phyloP scores from a whole-genome alignment of 2,888 invertebrate species.

The Apotomis turbidana region DNA sequence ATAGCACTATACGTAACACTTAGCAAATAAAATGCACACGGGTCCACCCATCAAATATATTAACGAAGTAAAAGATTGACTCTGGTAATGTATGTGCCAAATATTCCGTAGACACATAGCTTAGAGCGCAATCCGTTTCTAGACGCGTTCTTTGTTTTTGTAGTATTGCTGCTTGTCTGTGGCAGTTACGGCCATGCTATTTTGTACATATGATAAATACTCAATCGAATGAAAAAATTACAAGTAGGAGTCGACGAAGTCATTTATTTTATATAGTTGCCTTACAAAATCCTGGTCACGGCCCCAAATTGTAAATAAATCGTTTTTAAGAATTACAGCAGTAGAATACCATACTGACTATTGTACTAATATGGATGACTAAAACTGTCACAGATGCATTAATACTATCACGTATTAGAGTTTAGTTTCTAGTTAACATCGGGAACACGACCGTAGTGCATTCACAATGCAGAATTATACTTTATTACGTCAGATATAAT shows the following conservation, averaged over 20 bases:
- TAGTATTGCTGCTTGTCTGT: background rate
- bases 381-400: background rate
- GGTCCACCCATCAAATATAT: conserved; percentile 21
- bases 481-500: background rate
- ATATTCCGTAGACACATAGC: conserved; percentile 75
- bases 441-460: background rate
- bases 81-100: conserved; percentile 71
- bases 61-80: conserved; percentile 51
- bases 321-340: background rate
- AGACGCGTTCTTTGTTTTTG: conserved; percentile 1
- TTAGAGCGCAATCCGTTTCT: conserved; percentile 49
- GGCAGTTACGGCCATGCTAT: conserved; percentile 3
- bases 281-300: conserved; percentile 17
- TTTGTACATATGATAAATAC: background rate
- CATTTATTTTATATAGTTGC: background rate
- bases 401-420: background rate
- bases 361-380: background rate
- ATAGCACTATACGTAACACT: conserved; percentile 25
- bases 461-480: background rate
- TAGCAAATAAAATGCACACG: conserved; percentile 23
- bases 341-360: background rate
- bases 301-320: conserved; percentile 6
- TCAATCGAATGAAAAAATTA: background rate
- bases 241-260: background rate
- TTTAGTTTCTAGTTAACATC: background rate